These are phyloP conservation scores for Coreius guichenoti DNA, from an alignment of 2,797 vertebrate species.

Conservation along the genomic window DNA sequence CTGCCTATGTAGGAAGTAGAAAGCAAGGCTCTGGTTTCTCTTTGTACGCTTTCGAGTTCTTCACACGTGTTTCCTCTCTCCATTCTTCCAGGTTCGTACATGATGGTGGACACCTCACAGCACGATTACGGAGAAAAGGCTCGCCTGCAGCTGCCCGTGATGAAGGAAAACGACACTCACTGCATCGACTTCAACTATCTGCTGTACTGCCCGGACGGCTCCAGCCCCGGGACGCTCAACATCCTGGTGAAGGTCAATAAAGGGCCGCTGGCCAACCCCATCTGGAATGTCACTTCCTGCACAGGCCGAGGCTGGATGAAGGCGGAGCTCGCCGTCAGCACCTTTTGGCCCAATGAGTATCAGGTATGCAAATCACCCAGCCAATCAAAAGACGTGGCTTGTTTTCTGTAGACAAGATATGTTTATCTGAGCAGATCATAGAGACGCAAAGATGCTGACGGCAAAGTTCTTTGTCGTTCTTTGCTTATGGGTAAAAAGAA, in stretches of 20 bases:
- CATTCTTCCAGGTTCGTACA: conserved; percentile 86
- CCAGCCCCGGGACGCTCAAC: conserved; percentile 91
- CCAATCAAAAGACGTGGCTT: not conserved
- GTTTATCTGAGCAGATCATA: not conserved
- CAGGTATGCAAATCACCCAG: conserved; percentile 81
- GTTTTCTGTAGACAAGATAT: not conserved
- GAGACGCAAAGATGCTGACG: not conserved
- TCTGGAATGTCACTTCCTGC: conserved; percentile 95
- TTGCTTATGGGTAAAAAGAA: not conserved
- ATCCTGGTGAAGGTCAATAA: conserved; percentile 97
- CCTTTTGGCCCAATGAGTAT: conserved; percentile 99
- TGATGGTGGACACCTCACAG: conserved; percentile 94
- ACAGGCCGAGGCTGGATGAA: conserved; percentile 95
- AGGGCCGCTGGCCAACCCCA: conserved; percentile 93
- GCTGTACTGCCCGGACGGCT: conserved; percentile 86
- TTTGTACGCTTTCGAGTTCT: not conserved
- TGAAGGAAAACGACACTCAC: conserved; percentile 99
- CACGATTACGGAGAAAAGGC: conserved; percentile 92
- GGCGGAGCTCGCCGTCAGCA: conserved; percentile 96
- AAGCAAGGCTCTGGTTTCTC: not conserved
- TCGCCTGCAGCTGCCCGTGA: conserved; percentile 92
- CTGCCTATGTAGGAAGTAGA: not conserved
- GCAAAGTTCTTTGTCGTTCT: not conserved
- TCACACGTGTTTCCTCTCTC: not conserved
- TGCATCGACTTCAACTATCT: conserved; percentile 99